phyloP scores from a whole-genome alignment of 2,797 vertebrate species.

The Sarcoramphus papa region DNA sequence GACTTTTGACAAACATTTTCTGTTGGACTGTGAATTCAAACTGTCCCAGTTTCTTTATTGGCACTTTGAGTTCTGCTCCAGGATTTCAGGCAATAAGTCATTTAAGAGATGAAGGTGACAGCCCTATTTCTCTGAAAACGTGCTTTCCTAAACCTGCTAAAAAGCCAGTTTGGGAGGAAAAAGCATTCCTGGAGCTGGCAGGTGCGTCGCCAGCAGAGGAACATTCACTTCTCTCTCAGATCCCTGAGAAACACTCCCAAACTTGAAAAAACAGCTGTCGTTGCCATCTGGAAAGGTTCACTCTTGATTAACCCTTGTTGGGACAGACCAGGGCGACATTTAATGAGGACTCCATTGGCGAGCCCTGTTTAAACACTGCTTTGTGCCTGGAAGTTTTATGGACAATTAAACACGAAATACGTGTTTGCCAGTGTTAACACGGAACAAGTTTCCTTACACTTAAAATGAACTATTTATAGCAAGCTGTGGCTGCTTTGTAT shows the following conservation, averaged over 20 bases:
- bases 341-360: fast-evolving
- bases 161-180: not conserved
- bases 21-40: not conserved
- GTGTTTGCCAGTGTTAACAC: not conserved
- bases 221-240: not conserved
- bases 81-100: not conserved
- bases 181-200: not conserved
- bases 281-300: not conserved
- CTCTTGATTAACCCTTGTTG: not conserved
- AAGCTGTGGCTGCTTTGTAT: not conserved
- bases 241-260: not conserved
- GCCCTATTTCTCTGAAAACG: not conserved
- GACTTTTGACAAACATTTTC: not conserved
- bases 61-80: not conserved
- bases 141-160: not conserved
- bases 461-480: not conserved
- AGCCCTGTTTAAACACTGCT: not conserved
- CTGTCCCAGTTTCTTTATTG: not conserved
- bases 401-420: not conserved
- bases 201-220: not conserved
- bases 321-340: not conserved
- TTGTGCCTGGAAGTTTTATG: not conserved
- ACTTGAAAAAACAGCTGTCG: not conserved
- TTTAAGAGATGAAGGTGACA: not conserved
- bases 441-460: not conserved